phyloP scores from a whole-genome alignment of 2,797 vertebrate species.

The Margarornis squamiger region DNA sequence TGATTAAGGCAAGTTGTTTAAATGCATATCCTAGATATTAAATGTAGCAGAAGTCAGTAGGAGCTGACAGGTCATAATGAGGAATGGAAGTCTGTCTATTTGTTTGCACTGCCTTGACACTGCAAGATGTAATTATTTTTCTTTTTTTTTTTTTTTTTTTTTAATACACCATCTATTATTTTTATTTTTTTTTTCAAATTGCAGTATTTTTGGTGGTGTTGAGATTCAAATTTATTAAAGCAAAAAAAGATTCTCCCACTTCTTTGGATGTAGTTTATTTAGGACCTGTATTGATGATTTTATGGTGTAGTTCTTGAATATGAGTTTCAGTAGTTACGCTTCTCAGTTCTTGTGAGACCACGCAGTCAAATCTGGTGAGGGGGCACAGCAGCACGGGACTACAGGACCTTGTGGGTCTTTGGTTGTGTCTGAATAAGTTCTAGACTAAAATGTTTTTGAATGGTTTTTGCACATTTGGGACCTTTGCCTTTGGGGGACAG shows the following conservation, averaged over 20 bases:
- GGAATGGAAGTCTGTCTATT: not conserved
- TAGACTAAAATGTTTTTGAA: not conserved
- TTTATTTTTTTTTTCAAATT: not conserved
- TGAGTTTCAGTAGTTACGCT: not conserved
- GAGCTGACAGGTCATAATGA: not conserved
- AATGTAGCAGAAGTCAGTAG: not conserved
- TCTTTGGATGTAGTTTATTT: not conserved
- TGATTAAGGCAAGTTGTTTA: not conserved
- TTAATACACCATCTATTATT: not conserved
- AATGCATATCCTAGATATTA: not conserved
- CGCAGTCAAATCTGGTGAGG: fast-evolving
- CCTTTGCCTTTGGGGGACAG: not conserved
- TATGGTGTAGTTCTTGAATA: not conserved
- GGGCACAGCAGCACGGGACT: not conserved
- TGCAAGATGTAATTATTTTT: not conserved
- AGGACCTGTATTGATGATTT: not conserved
- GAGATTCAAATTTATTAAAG: not conserved
- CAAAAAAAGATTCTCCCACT: not conserved
- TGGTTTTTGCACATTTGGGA: not conserved
- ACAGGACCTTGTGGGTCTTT: not conserved
- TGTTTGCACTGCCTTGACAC: not conserved
- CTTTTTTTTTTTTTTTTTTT: not conserved
- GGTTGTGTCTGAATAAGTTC: not conserved
- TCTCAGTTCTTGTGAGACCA: not conserved
- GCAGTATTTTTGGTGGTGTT: not conserved